Conservation (phyloP, 1,140 invertebrate species). For the Drepana arcuata region DNA sequence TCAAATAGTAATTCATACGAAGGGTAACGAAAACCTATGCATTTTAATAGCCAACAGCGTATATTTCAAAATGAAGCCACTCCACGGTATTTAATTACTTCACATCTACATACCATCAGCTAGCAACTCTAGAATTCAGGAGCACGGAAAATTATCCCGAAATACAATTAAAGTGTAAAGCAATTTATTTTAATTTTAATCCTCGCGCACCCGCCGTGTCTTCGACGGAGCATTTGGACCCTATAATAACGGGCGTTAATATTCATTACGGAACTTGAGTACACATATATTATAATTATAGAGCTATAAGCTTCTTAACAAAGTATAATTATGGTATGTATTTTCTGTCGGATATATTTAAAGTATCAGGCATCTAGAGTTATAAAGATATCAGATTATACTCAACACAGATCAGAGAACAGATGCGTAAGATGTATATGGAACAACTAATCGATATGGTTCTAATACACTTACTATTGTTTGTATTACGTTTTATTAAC, state of each 20-base stretch:
- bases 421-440: background rate
- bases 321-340: slow-evolving; percentile 21
- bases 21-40: too few species aligned
- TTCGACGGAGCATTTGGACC: slow-evolving; percentile 22
- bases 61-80: slow-evolving; percentile 7
- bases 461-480: slow-evolving; percentile 3
- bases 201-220: slow-evolving; percentile 34
- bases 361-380: slow-evolving; percentile 1
- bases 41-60: too few species aligned
- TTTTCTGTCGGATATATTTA: slow-evolving; percentile 2
- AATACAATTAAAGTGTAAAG: slow-evolving; percentile 68
- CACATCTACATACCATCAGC: slow-evolving; percentile 34
- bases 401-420: background rate
- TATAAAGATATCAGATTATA: slow-evolving; percentile 12
- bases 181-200: slow-evolving; percentile 68
- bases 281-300: slow-evolving; percentile 22
- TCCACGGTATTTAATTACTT: slow-evolving; percentile 23
- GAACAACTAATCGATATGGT: background rate
- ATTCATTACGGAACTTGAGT: slow-evolving; percentile 29
- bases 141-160: slow-evolving; percentile 65
- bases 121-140: slow-evolving; percentile 51
- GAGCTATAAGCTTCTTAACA: slow-evolving; percentile 26
- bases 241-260: slow-evolving; percentile 33
- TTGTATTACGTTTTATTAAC: slow-evolving; percentile 20
- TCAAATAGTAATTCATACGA: too few species aligned